These are phyloP conservation scores for Sprattus sprattus DNA, from an alignment of 2,113 vertebrate species.

Conservation along the genomic window DNA sequence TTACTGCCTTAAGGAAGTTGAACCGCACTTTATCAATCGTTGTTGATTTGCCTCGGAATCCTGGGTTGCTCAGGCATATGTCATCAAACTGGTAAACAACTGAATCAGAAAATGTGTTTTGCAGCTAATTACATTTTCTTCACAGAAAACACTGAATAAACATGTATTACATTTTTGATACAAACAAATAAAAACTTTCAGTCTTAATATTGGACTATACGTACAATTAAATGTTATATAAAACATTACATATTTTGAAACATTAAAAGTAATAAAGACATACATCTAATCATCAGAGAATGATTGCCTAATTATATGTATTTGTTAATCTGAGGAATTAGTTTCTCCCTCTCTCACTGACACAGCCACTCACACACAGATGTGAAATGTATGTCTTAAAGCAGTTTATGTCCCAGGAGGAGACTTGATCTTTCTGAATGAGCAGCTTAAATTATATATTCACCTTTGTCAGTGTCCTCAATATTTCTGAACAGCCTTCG, in stretches of 20 bases:
- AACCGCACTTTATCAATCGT: neutral
- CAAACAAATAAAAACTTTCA: too few relatives aligned
- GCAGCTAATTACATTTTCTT: neutral
- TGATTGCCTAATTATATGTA: too few relatives aligned
- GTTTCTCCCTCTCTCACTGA: too few relatives aligned
- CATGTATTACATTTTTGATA: neutral
- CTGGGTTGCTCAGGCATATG: neutral
- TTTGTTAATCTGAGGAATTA: too few relatives aligned
- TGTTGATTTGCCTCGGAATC: neutral
- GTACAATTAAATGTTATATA: too few relatives aligned
- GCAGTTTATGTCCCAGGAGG: too few relatives aligned
- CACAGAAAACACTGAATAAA: neutral
- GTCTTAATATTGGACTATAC: too few relatives aligned
- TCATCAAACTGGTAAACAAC: constrained; percentile 31
- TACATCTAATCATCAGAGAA: too few relatives aligned
- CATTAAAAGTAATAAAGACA: too few relatives aligned
- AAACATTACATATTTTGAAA: too few relatives aligned
- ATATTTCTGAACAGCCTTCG: neutral
- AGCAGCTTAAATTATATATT: neutral
- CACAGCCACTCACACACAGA: too few relatives aligned
- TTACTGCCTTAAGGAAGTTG: neutral
- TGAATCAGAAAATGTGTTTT: neutral
- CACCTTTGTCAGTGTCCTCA: constrained; percentile 12
- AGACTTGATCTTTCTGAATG: neutral
- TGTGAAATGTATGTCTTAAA: too few relatives aligned